Conservation (phyloP, 2,797 vertebrate species). For the Kryptopterus vitreolus region DNA sequence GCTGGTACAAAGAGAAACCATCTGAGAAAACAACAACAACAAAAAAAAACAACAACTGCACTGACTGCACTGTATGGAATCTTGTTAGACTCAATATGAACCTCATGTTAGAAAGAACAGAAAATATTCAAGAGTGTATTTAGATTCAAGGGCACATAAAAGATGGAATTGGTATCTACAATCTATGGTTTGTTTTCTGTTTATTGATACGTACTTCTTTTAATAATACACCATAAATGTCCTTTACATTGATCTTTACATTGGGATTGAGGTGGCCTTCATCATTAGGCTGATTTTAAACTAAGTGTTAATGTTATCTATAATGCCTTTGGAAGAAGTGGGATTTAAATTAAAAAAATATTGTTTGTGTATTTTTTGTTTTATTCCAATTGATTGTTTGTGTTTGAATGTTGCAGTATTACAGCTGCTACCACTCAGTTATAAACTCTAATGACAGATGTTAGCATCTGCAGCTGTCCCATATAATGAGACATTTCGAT, state of each 20-base stretch:
- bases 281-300: background rate
- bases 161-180: background rate
- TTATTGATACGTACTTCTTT: background rate
- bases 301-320: background rate
- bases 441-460: slow-evolving; percentile 70
- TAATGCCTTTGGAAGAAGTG: slow-evolving; percentile 50
- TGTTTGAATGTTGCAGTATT: slow-evolving; percentile 64
- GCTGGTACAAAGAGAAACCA: slow-evolving; percentile 41
- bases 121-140: slow-evolving; percentile 18
- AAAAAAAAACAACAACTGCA: slow-evolving; percentile 3
- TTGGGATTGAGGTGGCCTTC: background rate
- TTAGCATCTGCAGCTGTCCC: slow-evolving; percentile 39
- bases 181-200: background rate
- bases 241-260: background rate
- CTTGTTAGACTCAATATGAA: slow-evolving; percentile 23
- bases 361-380: too few relatives aligned
- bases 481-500: slow-evolving; percentile 49
- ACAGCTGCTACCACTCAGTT: slow-evolving; percentile 62
- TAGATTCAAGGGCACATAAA: slow-evolving; percentile 32
- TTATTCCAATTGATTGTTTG: slow-evolving; percentile 55
- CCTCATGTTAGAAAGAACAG: slow-evolving; percentile 5
- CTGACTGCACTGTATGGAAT: slow-evolving; percentile 30
- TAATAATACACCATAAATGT: background rate
- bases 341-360: slow-evolving; percentile 57
- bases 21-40: slow-evolving; percentile 20